Conservation (phyloP, 1,140 invertebrate genomes). For the Chlorops oryzae region DNA sequence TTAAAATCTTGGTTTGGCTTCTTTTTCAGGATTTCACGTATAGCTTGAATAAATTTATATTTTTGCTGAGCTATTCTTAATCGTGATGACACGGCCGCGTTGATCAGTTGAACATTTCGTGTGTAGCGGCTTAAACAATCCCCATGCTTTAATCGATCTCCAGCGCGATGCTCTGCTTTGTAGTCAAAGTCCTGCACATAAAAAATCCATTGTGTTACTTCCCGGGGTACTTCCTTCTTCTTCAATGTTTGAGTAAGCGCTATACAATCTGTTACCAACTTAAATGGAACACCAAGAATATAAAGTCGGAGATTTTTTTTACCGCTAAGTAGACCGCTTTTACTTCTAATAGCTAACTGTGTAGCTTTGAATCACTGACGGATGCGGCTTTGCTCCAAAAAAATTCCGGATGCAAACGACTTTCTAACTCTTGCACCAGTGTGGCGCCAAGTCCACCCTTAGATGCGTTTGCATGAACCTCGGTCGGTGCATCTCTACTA, state of each 20-base stretch:
- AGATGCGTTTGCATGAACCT: slow-evolving; percentile 36
- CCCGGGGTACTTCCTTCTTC: slow-evolving; percentile 23
- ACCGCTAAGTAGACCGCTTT: slow-evolving; percentile 24
- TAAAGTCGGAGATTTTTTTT: slow-evolving; percentile 22
- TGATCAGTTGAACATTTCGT: slow-evolving; percentile 19
- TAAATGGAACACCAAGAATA: slow-evolving; percentile 13
- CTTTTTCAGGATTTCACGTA: slow-evolving; percentile 1
- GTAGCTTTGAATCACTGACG: background rate
- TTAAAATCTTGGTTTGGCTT: background rate
- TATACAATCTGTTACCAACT: slow-evolving; percentile 27
- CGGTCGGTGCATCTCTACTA: slow-evolving; percentile 19
- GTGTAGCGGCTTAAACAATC: slow-evolving; percentile 45
- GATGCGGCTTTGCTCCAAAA: slow-evolving; percentile 32
- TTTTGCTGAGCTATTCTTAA: background rate
- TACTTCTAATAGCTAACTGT: slow-evolving; percentile 28
- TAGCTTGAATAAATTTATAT: background rate
- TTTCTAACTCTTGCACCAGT: slow-evolving; percentile 7
- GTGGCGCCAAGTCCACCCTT: slow-evolving; percentile 10
- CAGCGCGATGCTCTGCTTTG: slow-evolving; percentile 17
- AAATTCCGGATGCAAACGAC: slow-evolving; percentile 29
- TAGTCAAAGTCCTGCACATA: slow-evolving; percentile 21
- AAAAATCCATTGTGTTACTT: slow-evolving; percentile 13
- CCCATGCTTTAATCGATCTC: slow-evolving; percentile 31
- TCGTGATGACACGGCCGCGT: background rate
- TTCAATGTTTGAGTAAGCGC: slow-evolving; percentile 31